Evolutionary conservation across 2,888 invertebrate genomes (phyloP), one percentile per base, ranked within the genome.

Genomic region (Gymnosoma rotundatum): DNA sequence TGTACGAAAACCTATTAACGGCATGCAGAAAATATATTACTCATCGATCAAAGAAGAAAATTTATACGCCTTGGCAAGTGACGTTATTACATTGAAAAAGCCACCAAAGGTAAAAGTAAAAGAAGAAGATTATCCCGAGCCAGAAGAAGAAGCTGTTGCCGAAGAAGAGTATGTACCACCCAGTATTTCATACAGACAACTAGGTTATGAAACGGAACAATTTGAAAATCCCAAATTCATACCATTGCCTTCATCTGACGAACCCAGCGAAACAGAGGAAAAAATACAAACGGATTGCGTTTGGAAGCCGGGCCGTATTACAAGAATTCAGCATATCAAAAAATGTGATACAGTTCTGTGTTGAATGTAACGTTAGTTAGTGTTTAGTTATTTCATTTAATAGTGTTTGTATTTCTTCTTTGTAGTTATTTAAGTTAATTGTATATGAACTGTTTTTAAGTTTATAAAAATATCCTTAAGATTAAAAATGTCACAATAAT

Each of bases 31-130:
- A 12, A 84, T 90, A 0, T 87, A 86, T 42, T 87, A 87, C 36
- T 89, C 89, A 2, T 90, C 92, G 36, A 90, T 94, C 25, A 92
- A 93, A 3, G 94, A 94, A 87, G 93, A 93, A 85, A 92, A 92
- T 78, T 90, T 94, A 5, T 92, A 92, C 83, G 91, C 90, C n/a
- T 88, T 93, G n/a, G 93, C 94, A 60, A 93, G 92, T 38, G 92
- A 93, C 58, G 90, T 94, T 10, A 93, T 94, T 52, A 93, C 94
- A 83, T 88, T 94, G 25, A 93, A 93, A 86, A 89, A 87, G 63
- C 88, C 60, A 86, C 16, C 45, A 25, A 25, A 16, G 21, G 45
- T n/a, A 10, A 63, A 67, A 74, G 42, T 12, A 42, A 2, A n/a
- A 16, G 74, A 64, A 38, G 78, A 78, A 2, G 91, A 89, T 21